A percentile compares a stretch with the other conserved stretches of the same genome.
Conservation (phyloP, 2,888 invertebrate genomes). For the Cinara cedri region DNA sequence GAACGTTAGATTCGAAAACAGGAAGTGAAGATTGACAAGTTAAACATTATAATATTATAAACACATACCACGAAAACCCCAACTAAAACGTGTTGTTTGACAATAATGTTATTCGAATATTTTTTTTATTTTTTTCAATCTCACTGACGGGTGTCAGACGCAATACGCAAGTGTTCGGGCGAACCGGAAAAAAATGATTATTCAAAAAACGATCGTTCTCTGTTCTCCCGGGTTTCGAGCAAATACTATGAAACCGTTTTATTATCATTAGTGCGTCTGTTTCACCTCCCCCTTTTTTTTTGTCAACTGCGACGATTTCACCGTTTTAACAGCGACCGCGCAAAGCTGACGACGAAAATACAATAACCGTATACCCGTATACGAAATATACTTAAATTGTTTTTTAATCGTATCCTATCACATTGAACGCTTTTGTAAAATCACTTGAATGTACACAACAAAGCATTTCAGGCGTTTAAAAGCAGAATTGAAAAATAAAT, state of each 20-base stretch:
- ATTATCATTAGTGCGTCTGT: background rate
- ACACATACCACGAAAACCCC: constrained; percentile 15
- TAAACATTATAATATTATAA: too few relatives aligned
- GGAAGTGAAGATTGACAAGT: constrained; percentile 53
- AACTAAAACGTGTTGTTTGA: constrained; percentile 42
- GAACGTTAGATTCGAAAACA: constrained; percentile 29
- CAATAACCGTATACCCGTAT: too few relatives aligned
- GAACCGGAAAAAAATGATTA: constrained; percentile 1
- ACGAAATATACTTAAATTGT: too few relatives aligned
- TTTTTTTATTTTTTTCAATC: too few relatives aligned
- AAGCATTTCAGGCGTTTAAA: too few relatives aligned
- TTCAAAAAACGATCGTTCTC: constrained; percentile 8
- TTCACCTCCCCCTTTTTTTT: background rate
- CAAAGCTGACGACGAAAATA: too few relatives aligned
- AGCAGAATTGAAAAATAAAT: too few relatives aligned
- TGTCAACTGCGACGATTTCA: background rate
- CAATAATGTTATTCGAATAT: background rate
- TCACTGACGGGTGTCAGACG: constrained; percentile 6
- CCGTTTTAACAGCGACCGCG: background rate
- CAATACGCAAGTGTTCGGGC: background rate
- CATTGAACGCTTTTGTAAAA: too few relatives aligned
- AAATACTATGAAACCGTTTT: background rate
- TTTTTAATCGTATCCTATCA: too few relatives aligned
- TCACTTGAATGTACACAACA: too few relatives aligned
- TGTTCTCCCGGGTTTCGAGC: background rate